Evolutionary conservation across 2,888 invertebrate species (phyloP), one percentile per base, ranked within the genome.

Genomic region (Psococerastis gibbosa): DNA sequence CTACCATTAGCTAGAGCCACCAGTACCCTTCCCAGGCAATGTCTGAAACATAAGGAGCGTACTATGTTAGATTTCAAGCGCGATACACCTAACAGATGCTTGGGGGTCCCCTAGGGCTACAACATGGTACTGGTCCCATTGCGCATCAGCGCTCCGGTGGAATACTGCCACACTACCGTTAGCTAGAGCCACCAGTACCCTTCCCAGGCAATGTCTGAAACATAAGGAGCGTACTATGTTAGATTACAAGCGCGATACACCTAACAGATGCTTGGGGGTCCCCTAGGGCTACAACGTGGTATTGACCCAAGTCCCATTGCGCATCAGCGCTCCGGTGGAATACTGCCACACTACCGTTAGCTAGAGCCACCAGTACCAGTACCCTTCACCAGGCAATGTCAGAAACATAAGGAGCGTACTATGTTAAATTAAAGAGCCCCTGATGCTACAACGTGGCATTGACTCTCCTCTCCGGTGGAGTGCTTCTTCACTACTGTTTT

Each of bases 91-190:
- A 49, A 80, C 78, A 41, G 91, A 87, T 58, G 84, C 81, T 55
- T 80, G 79, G 1, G 87, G 83, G 52, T 76, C 74, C 5, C 89
- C 91, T 42, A 98, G 72, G 45, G 83, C 84, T 43, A 98, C 73
- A 45, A 89, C 65, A 66, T 92, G 87, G 63, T 95, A 94, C 58
- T 82, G 81, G 65, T 95, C 89, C 98, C 98, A 98, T 60, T 88
- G 82, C 18, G 94, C 95, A 56, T 88, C 88, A 47, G 71, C 66
- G 43, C 74, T 75, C 42, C 89, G 70, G 49, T 78, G 72, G 62
- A 91, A 91, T 58, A 89, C 75, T 17, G 84, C 87, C 32, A 89
- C 75, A 22, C 81, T 85, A 22, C 95, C 97, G 65, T 97, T 87
- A 16, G 98, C 97, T 50, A 99, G 66, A 27, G 95, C 94, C 43